Evolutionary conservation across 2,797 vertebrate genomes (phyloP), one percentile per base, ranked within the genome.

Genomic region (Naso thynnoides): DNA sequence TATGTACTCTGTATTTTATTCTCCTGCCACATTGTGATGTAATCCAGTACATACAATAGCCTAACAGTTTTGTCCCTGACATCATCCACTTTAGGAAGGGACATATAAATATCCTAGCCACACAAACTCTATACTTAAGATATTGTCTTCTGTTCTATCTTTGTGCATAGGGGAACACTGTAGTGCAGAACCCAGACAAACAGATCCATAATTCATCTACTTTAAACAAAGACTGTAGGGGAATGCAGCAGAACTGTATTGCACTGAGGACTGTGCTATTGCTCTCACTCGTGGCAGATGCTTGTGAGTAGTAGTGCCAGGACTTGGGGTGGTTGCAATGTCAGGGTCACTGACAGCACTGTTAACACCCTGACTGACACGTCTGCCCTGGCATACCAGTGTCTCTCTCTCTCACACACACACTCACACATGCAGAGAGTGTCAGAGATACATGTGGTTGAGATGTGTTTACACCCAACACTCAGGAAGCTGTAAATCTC

Each of bases 331-430:
- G 66, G 57, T 59, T 44, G 31, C 60, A 81, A 33, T 66, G 63
- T 75, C 52, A 81, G 81, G 84, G 73, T 79, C 78, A 78, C 61
- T 86, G 76, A 86, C 84, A 78, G 74, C 24, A 2, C 23, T 81
- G 80, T 91, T 78, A 82, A 82, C 84, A 86, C 67, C 54, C 55
- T 39, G 56, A 62, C 52, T 78, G 59, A 81, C 70, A 76, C 8
- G 48, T 64, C 61, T 69, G 61, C 59, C 52, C 76, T 9, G 15
- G 31, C 75, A 65, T 74, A 79, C 66, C 45, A 64, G 31, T 29
- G 49, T 70, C 13, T 52, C 68, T 10, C 70, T 31, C 26, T 19
- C 27, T 52, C 33, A 33, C 31, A 16, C 70, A 41, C 26, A 23
- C 27, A 55, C 33, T 7, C 5, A 31, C 59, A 33, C 58, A 72